Evolutionary conservation across 2,797 vertebrate species (phyloP), one percentile per base, ranked within the genome.

Genomic region (Gymnopithys bicolor): DNA sequence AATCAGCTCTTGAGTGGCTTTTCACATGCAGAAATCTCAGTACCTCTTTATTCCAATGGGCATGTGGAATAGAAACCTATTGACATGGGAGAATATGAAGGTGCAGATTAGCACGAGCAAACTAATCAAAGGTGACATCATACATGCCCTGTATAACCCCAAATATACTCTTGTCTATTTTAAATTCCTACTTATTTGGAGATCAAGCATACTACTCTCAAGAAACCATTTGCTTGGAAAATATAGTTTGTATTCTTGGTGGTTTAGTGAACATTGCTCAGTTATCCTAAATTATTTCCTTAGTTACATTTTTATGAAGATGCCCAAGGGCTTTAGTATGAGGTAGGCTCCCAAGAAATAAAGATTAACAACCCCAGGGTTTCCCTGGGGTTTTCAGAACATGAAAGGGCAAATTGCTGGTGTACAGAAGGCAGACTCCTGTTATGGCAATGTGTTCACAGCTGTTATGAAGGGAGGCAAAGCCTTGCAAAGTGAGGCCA

Each of bases 401-500:
- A 80, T 0, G 10, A 92, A 95, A 96, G 53, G 55, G 70, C 66
- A 94, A 93, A 91, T 63, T 80, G 75, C 90, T 90, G 91, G 62
- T 58, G 30, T 92, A 58, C 73, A 90, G 91, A 92, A 92, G 35
- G 75, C 49, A 96, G 96, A 73, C 16, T 93, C 76, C 80, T 85
- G 77, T 84, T 90, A 91, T 21, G 30, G 84, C 89, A 87, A 78
- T 19, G 4, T 89, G 90, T 90, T 89, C 77, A 78, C 95, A 97
- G 96, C 95, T 96, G 90, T 91, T 94, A 86, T 1, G 13, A 95
- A 93, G 79, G 59, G 75, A 93, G 93, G 74, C 49, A 90, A 71
- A 94, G 67, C 74, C 60, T 84, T 71, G 53, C 51, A 80, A 90
- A 93, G 60, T 48, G 56, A 90, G 66, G 77, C 92, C 91, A 94